A percentile compares a stretch with the other conserved stretches of the same genome.
phyloP scores from a whole-genome alignment of 2,797 vertebrate genomes.

The Darevskia nairensis region DNA sequence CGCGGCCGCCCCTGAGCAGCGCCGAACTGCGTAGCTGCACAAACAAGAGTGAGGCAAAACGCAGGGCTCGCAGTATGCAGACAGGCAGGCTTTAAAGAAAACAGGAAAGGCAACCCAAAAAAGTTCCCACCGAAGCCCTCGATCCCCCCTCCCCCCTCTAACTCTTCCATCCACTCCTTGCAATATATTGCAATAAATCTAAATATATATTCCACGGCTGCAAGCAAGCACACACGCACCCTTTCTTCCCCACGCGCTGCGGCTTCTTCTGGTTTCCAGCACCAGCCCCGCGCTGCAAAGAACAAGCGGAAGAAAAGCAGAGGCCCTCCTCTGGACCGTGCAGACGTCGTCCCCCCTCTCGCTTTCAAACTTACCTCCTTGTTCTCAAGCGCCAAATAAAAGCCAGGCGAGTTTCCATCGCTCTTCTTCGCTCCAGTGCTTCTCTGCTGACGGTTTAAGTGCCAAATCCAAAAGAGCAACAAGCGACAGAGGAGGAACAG shows the following conservation, averaged over 20 bases:
- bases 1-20: not conserved
- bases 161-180: constrained; percentile 1
- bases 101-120: not conserved
- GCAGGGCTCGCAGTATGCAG: constrained; percentile 19
- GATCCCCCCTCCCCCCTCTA: not conserved
- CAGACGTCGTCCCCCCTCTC: not conserved
- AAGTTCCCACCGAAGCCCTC: not conserved
- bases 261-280: not conserved
- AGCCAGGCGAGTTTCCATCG: not conserved
- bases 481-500: not conserved
- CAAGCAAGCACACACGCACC: too few species aligned
- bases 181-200: constrained; percentile 5
- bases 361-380: constrained; percentile 56
- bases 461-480: not conserved
- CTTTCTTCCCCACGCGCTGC: not conserved
- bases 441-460: not conserved
- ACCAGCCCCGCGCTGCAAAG: not conserved
- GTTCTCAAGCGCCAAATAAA: not conserved
- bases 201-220: constrained; percentile 6
- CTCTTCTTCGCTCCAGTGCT: not conserved
- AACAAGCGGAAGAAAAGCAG: not conserved
- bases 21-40: constrained; percentile 67
- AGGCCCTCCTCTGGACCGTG: constrained; percentile 7
- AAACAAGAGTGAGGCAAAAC: constrained; percentile 39
- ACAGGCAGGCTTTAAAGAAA: too few species aligned